Evolutionary conservation across 2,113 vertebrate species (phyloP).

Genomic region (Cyanoramphus novaezelandiae): DNA sequence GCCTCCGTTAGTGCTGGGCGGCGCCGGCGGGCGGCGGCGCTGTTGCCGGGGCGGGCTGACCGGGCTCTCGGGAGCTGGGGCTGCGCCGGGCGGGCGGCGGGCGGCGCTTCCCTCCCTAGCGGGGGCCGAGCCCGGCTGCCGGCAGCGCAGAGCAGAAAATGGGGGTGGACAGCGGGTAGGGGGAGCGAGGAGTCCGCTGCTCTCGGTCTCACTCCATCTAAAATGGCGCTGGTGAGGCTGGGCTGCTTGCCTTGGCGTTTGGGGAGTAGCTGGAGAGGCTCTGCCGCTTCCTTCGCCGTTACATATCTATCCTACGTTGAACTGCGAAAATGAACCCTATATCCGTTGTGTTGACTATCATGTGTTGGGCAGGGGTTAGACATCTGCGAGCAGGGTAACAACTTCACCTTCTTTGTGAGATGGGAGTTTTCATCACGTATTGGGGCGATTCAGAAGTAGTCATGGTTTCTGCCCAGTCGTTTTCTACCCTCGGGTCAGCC

Average conservation of each 20-base stretch:
- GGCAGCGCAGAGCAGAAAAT: neutral
- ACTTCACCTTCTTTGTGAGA: accelerated
- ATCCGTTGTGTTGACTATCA: accelerated
- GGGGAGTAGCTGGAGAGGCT: neutral
- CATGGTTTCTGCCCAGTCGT: neutral
- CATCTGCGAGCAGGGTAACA: too few species aligned
- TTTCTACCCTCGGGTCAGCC: neutral
- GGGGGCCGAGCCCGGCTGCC: neutral
- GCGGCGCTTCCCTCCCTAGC: neutral
- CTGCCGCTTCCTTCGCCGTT: neutral
- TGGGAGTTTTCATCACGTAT: neutral
- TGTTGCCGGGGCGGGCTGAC: neutral
- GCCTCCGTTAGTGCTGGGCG: neutral
- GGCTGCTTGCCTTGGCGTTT: neutral
- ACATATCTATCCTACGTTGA: accelerated
- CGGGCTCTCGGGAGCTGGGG: neutral
- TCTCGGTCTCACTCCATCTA: neutral
- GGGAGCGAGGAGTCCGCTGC: neutral
- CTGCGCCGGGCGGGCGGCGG: neutral
- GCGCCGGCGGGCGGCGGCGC: neutral
- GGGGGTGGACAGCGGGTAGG: neutral
- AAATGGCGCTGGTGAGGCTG: constrained; percentile 22
- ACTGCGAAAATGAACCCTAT: accelerated
- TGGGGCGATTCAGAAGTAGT: neutral
- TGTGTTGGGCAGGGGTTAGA: neutral